A percentile compares a stretch with the other conserved stretches of the same genome.
phyloP scores from a whole-genome alignment of 2,888 invertebrate species.

The Apamea epomidion region DNA sequence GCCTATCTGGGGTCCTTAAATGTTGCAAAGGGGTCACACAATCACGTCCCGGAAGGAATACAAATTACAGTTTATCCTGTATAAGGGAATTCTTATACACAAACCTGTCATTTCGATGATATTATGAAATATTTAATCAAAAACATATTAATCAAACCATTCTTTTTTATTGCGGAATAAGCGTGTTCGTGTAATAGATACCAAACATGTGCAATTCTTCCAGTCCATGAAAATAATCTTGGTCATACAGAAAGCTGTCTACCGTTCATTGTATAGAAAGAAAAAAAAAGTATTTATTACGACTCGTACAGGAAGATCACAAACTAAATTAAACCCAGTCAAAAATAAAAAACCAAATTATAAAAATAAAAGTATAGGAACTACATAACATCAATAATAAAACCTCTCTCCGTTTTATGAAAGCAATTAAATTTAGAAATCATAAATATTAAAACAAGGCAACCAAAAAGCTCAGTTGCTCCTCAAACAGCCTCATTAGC shows the following conservation, averaged over 20 bases:
- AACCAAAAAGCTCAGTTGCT: constrained; percentile 10
- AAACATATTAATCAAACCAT: background rate
- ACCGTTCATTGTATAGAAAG: background rate
- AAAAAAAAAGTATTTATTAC: too few relatives aligned
- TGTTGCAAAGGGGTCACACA: background rate
- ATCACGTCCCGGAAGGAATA: background rate
- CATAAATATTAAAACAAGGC: constrained; percentile 9
- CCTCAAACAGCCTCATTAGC: constrained; percentile 39
- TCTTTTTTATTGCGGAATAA: background rate
- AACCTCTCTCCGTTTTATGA: background rate
- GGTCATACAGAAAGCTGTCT: background rate
- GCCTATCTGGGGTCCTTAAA: too few relatives aligned
- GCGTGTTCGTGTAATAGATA: background rate
- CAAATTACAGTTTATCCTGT: background rate
- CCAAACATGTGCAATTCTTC: background rate
- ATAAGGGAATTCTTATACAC: background rate
- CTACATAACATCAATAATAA: background rate
- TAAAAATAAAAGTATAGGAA: background rate
- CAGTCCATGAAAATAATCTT: background rate
- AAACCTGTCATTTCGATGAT: background rate
- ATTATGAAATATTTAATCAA: background rate
- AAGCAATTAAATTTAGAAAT: background rate
- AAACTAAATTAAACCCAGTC: too few relatives aligned
- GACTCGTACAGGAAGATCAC: too few relatives aligned
- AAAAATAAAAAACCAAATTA: too few relatives aligned